These are phyloP conservation scores for Plodia interpunctella DNA, from an alignment of 1,140 invertebrate species.

Conservation along the genomic window DNA sequence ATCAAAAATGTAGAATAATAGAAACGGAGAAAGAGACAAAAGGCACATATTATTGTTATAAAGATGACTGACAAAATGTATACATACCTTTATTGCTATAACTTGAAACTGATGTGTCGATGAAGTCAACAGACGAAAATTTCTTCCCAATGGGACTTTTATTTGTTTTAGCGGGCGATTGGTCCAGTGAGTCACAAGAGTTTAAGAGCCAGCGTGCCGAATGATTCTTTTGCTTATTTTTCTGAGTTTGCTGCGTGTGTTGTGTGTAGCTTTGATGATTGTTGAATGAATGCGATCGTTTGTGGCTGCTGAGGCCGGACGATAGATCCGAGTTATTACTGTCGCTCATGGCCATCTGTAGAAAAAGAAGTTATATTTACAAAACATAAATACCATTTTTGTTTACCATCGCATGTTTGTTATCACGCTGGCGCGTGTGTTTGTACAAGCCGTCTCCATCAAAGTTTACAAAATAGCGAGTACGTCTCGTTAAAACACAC, in stretches of 20 bases:
- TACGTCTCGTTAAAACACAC: slow-evolving; percentile 8
- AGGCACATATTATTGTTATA: too few species aligned
- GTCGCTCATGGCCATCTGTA: slow-evolving; percentile 72
- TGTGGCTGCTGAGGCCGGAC: slow-evolving; percentile 74
- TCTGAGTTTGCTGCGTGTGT: slow-evolving; percentile 77
- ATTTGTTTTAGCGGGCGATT: slow-evolving; percentile 58
- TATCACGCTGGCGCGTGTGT: neutral
- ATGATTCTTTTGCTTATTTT: slow-evolving; percentile 76
- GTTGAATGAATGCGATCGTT: slow-evolving; percentile 82
- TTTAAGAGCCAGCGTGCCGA: slow-evolving; percentile 69
- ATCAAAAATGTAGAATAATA: too few species aligned
- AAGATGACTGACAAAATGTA: too few species aligned
- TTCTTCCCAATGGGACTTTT: slow-evolving; percentile 65
- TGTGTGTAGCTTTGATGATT: slow-evolving; percentile 81
- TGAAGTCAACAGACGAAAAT: slow-evolving; percentile 71
- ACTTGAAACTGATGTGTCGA: slow-evolving; percentile 51
- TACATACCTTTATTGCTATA: slow-evolving; percentile 68
- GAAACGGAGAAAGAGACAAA: too few species aligned
- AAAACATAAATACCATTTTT: slow-evolving; percentile 12
- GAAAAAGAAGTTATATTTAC: slow-evolving; percentile 16
- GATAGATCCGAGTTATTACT: slow-evolving; percentile 62
- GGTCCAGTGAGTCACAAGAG: slow-evolving; percentile 72
- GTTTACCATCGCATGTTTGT: slow-evolving; percentile 6
- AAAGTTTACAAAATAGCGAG: slow-evolving; percentile 20
- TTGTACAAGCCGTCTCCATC: slow-evolving; percentile 12